These are phyloP conservation scores for Lasioglossum morio DNA, from an alignment of 2,888 invertebrate species.

Conservation along the genomic window DNA sequence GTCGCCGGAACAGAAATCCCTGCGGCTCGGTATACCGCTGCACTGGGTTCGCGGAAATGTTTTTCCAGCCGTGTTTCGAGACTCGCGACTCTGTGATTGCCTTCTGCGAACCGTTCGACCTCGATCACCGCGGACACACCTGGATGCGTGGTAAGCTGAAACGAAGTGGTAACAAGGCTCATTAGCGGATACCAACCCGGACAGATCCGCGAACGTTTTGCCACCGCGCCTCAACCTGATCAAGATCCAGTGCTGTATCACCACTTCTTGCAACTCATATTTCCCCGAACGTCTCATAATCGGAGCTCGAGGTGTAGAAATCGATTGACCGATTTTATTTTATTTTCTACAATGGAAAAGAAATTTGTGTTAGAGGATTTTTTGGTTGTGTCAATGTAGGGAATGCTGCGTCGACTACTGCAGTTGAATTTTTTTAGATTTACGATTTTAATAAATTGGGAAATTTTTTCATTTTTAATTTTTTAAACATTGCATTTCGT, in stretches of 20 bases:
- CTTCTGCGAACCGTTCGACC: constrained; percentile 57
- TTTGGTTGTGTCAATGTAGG: background rate
- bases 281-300: background rate
- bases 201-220: constrained; percentile 34
- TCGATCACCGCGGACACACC: constrained; percentile 55
- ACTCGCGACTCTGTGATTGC: constrained; percentile 43
- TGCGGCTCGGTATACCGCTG: constrained; percentile 12
- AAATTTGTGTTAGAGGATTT: background rate
- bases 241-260: background rate
- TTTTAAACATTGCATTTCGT: background rate
- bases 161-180: constrained; percentile 60
- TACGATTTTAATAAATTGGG: background rate
- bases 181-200: constrained; percentile 61
- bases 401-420: background rate
- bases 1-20: constrained; percentile 11
- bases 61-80: constrained; percentile 32
- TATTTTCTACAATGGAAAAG: background rate
- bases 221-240: background rate
- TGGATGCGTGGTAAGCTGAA: constrained; percentile 52
- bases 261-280: background rate
- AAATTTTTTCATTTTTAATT: too few species aligned
- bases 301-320: background rate
- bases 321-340: background rate
- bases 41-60: constrained; percentile 21
- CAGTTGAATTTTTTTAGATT: background rate